Conservation (phyloP, 2,113 vertebrate species). For the Psilopogon haemacephalus region DNA sequence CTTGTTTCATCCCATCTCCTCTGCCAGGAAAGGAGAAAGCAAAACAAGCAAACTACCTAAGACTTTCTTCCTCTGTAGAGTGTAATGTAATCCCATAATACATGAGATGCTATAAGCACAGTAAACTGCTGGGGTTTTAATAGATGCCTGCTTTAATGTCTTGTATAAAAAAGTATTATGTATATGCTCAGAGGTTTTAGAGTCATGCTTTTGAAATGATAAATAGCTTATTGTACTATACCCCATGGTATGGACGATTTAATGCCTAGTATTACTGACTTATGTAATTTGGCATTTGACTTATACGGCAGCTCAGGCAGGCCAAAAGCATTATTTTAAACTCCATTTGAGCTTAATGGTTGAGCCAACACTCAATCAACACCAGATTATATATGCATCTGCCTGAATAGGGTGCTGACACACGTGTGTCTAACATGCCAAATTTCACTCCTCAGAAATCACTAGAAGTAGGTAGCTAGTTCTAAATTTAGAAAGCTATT, state of each 20-base stretch:
- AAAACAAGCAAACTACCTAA: neutral
- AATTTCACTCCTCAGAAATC: constrained; percentile 9
- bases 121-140: neutral
- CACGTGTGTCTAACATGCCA: neutral
- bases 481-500: neutral
- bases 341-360: neutral
- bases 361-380: neutral
- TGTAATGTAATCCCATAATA: neutral
- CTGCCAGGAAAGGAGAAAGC: neutral
- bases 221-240: neutral
- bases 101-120: neutral
- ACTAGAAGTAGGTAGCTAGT: neutral
- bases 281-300: neutral
- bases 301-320: neutral
- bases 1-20: neutral
- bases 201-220: neutral
- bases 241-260: neutral
- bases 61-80: neutral
- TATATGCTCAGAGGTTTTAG: neutral
- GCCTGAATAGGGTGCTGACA: neutral
- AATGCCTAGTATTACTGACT: neutral
- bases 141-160: neutral
- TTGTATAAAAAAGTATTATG: neutral
- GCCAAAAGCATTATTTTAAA: neutral
- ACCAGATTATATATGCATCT: neutral